Conservation (phyloP, 2,888 invertebrate genomes). For the Caenorhabditis parvicauda region DNA sequence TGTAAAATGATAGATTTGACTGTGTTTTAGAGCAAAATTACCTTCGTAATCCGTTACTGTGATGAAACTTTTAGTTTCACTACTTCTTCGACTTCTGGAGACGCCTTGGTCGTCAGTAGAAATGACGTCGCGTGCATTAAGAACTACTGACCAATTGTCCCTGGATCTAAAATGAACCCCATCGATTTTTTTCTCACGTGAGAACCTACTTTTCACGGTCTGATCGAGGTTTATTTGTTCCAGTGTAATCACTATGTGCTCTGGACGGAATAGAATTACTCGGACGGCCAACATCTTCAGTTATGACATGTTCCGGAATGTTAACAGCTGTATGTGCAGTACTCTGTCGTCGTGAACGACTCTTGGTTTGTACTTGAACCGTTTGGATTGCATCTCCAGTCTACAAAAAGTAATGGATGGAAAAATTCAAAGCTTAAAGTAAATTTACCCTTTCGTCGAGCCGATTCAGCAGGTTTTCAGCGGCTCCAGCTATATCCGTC, state of each 20-base stretch:
- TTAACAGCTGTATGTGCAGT: slow-evolving; percentile 16
- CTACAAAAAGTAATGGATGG: not conserved
- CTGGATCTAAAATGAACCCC: not conserved
- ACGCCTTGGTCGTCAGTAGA: slow-evolving; percentile 12
- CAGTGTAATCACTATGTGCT: slow-evolving; percentile 30
- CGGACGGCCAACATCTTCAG: slow-evolving; percentile 33
- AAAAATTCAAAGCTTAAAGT: not conserved
- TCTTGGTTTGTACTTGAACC: slow-evolving; percentile 16
- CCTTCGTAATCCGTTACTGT: too few species aligned
- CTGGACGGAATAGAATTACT: slow-evolving; percentile 33
- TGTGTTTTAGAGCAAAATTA: not conserved
- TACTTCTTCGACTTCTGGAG: slow-evolving; percentile 14
- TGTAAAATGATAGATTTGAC: slow-evolving; percentile 4
- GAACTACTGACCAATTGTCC: slow-evolving; percentile 24
- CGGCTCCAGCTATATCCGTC: slow-evolving; percentile 42
- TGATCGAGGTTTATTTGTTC: slow-evolving; percentile 10
- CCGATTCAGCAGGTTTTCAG: slow-evolving; percentile 70
- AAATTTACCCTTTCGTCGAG: slow-evolving; percentile 73
- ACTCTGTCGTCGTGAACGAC: slow-evolving; percentile 15
- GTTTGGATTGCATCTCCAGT: slow-evolving; percentile 33
- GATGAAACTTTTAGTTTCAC: slow-evolving; percentile 2
- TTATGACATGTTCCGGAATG: slow-evolving; percentile 26
- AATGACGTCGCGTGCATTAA: slow-evolving; percentile 12
- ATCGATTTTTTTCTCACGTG: not conserved
- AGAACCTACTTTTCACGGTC: slow-evolving; percentile 13